Percentiles rank a stretch among this genome's conserved stretches.
Conservation (phyloP, 1,140 invertebrate genomes). For the Zaprionus davidi region DNA sequence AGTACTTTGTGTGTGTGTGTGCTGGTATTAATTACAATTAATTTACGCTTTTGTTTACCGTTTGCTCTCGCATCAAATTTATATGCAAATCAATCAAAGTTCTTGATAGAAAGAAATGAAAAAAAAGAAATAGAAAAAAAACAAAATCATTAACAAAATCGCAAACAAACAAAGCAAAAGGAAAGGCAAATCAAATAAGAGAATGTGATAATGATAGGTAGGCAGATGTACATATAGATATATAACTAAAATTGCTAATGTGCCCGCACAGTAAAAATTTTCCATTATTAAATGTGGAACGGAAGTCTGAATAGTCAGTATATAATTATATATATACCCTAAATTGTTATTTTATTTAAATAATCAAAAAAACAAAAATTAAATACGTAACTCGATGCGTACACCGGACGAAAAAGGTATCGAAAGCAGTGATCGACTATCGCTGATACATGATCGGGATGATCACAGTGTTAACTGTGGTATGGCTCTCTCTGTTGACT, state of each 20-base stretch:
- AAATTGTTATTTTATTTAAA: constrained; percentile 31
- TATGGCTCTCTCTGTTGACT: constrained; percentile 3
- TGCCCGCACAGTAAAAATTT: constrained; percentile 37
- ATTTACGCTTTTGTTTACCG: constrained; percentile 47
- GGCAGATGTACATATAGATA: constrained; percentile 16
- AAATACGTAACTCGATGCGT: background rate
- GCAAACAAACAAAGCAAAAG: constrained; percentile 18
- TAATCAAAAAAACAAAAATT: background rate
- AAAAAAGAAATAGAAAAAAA: constrained; percentile 54
- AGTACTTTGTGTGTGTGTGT: constrained; percentile 6
- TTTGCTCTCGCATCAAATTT: constrained; percentile 32
- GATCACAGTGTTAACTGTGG: background rate
- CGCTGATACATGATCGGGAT: background rate
- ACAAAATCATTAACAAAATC: constrained; percentile 47
- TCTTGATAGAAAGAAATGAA: constrained; percentile 43
- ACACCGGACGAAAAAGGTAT: background rate
- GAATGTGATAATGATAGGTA: constrained; percentile 36
- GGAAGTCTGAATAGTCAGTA: constrained; percentile 22
- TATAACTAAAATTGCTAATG: constrained; percentile 34
- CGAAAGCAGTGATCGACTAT: background rate
- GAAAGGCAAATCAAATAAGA: constrained; percentile 22
- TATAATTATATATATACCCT: background rate
- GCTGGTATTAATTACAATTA: constrained; percentile 56
- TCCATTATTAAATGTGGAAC: constrained; percentile 49
- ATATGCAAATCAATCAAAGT: constrained; percentile 40